phyloP scores from a whole-genome alignment of 2,113 vertebrate species.

The Limanda limanda region DNA sequence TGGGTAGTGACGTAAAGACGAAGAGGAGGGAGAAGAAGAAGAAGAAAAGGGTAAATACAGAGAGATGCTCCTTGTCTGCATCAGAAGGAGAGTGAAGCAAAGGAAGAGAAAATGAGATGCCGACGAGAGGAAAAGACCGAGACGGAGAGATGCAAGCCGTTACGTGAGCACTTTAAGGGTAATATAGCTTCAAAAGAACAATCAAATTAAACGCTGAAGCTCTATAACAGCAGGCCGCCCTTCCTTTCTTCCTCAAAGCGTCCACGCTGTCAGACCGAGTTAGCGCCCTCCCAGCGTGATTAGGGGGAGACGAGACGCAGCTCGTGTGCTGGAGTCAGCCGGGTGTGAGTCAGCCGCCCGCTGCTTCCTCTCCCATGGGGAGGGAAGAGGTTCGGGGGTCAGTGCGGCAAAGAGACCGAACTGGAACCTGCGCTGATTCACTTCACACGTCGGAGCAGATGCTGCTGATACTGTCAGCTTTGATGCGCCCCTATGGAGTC shows the following conservation, averaged over 20 bases:
- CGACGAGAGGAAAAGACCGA: constrained; percentile 9
- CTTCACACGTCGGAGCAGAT: constrained; percentile 34
- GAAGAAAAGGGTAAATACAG: constrained; percentile 47
- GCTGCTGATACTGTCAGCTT: constrained; percentile 22
- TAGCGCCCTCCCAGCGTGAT: constrained; percentile 50
- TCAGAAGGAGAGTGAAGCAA: neutral
- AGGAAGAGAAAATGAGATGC: constrained; percentile 3
- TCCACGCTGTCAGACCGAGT: constrained; percentile 55
- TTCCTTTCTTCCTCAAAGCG: constrained; percentile 46
- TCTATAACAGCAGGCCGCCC: constrained; percentile 32
- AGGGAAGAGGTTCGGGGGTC: constrained; percentile 50
- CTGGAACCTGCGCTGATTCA: constrained; percentile 47
- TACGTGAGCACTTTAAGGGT: constrained; percentile 10
- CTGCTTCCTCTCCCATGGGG: constrained; percentile 40
- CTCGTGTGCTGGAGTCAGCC: constrained; percentile 53
- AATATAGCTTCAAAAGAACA: constrained; percentile 45
- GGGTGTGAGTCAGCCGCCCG: constrained; percentile 60
- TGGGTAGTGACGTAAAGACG: constrained; percentile 46
- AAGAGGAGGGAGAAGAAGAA: constrained; percentile 38
- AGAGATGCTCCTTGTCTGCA: constrained; percentile 24
- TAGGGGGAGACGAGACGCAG: constrained; percentile 47
- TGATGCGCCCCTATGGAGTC: constrained; percentile 17
- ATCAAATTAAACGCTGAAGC: constrained; percentile 57
- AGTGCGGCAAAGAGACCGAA: constrained; percentile 53
- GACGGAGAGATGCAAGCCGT: neutral